Percentiles rank a stretch among this genome's conserved stretches.
These are phyloP conservation scores for Beris chalybata DNA, from an alignment of 2,888 invertebrate genomes.

Conservation along the genomic window DNA sequence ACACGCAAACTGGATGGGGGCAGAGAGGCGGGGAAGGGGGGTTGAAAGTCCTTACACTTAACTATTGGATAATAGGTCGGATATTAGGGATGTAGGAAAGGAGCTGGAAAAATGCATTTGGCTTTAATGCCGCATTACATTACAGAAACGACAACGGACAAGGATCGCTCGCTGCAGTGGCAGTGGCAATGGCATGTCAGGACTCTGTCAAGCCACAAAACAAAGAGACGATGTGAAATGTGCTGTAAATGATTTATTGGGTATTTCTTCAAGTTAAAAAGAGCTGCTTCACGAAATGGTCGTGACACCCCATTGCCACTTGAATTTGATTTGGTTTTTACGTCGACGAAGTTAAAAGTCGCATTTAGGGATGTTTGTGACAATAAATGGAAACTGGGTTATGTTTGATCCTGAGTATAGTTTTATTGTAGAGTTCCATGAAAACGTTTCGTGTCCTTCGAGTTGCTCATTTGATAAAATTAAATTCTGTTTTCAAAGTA, in stretches of 20 bases:
- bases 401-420: too few relatives aligned
- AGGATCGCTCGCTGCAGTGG: not conserved
- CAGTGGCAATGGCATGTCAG: conserved; percentile 30
- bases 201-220: conserved; percentile 26
- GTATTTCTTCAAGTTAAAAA: not conserved
- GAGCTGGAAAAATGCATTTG: conserved; percentile 33
- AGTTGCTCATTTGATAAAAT: too few relatives aligned
- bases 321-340: conserved; percentile 23
- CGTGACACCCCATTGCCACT: conserved; percentile 22
- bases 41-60: not conserved
- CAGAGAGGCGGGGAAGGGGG: not conserved
- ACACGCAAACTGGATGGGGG: conserved; percentile 21
- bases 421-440: too few relatives aligned
- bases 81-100: not conserved
- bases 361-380: too few relatives aligned
- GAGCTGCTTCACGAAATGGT: conserved; percentile 1
- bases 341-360: too few relatives aligned
- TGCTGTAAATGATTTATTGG: conserved; percentile 42
- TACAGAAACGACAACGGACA: not conserved
- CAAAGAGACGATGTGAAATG: conserved; percentile 38
- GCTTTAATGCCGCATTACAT: conserved; percentile 34
- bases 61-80: not conserved
- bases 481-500: too few relatives aligned
- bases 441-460: too few relatives aligned
- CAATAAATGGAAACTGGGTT: too few relatives aligned